These are phyloP conservation scores for Cosmorhoe ocellata DNA, from an alignment of 2,888 invertebrate genomes.

Conservation along the genomic window DNA sequence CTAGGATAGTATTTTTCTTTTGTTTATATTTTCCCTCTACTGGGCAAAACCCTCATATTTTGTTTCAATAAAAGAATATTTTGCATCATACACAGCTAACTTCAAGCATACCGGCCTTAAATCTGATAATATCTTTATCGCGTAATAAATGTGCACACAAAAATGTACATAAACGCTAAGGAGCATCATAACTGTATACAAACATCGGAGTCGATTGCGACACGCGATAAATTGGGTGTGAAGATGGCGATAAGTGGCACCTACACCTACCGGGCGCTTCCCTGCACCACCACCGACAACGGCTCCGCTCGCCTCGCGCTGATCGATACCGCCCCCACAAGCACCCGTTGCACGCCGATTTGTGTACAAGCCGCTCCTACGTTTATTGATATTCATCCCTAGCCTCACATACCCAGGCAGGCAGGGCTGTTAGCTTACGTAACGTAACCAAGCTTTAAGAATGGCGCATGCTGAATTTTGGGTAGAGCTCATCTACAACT, in stretches of 20 bases:
- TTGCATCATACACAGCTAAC: conserved; percentile 17
- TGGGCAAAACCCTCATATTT: too few relatives aligned
- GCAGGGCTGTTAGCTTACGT: conserved; percentile 12
- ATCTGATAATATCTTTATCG: conserved; percentile 39
- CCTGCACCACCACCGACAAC: conserved; percentile 37
- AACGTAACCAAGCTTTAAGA: conserved; percentile 25
- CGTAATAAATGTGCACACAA: conserved; percentile 36
- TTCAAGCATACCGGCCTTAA: conserved; percentile 20
- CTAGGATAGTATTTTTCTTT: too few relatives aligned
- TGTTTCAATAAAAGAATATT: too few relatives aligned
- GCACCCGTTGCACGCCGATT: conserved; percentile 51
- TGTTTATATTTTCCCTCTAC: too few relatives aligned
- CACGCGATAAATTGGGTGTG: conserved; percentile 78
- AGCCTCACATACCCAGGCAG: conserved; percentile 25
- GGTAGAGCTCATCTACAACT: background rate
- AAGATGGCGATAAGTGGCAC: conserved; percentile 75
- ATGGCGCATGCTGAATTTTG: conserved; percentile 20
- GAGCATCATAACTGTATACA: conserved; percentile 54
- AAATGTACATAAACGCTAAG: conserved; percentile 43
- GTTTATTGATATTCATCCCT: conserved; percentile 46
- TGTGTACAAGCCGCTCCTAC: conserved; percentile 48
- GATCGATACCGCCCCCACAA: conserved; percentile 52
- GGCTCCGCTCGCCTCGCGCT: conserved; percentile 38
- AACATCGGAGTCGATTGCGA: conserved; percentile 62
- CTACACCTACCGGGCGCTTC: conserved; percentile 54